Conservation (phyloP, 2,888 invertebrate species). For the Gryllus longicercus region DNA sequence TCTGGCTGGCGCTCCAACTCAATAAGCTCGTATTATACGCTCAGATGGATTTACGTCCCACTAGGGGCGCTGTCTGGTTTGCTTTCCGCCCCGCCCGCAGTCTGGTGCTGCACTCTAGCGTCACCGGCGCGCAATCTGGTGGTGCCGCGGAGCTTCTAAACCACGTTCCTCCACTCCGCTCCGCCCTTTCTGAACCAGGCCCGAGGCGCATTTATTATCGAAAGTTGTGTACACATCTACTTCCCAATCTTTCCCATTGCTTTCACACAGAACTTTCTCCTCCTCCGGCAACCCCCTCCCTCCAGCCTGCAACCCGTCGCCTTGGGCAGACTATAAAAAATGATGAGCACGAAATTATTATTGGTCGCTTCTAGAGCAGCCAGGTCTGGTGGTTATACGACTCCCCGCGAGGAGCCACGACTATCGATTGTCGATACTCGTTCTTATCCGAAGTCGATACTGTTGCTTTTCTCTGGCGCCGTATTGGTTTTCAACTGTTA, state of each 20-base stretch:
- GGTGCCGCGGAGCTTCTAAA: no score
- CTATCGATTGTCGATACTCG: conserved; percentile 17
- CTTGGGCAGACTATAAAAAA: neutral
- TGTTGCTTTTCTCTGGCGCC: conserved; percentile 4
- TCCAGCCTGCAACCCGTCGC: neutral
- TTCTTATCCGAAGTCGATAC: conserved; percentile 10
- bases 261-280: neutral
- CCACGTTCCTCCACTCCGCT: no score
- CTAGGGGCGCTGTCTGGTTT: no score
- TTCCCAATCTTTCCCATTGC: neutral
- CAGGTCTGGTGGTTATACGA: neutral
- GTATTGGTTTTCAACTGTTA: conserved; percentile 17
- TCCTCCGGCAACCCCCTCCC: neutral
- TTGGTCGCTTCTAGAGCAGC: neutral
- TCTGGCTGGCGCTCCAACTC: no score
- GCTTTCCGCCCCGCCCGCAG: no score
- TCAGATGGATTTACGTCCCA: no score
- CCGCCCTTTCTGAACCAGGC: no score
- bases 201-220: neutral
- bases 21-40: no score
- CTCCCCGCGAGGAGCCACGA: neutral
- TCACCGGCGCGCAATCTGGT: no score
- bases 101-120: no score
- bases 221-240: neutral
- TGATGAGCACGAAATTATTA: conserved; percentile 3